phyloP scores from a whole-genome alignment of 2,113 vertebrate genomes.

The Turnix velox region DNA sequence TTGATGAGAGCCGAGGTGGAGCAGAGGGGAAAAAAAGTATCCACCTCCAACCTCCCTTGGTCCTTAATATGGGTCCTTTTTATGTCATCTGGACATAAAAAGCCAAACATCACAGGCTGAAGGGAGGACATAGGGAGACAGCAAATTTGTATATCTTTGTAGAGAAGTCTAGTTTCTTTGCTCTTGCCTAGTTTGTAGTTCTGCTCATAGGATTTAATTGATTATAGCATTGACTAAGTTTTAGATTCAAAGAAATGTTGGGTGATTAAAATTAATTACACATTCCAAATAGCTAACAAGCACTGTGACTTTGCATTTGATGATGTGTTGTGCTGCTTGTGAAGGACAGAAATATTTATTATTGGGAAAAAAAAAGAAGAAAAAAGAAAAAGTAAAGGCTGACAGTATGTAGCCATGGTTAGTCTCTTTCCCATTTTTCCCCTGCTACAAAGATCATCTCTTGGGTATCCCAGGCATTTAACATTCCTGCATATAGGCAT shows the following conservation, averaged over 20 bases:
- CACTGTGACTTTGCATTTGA: not conserved
- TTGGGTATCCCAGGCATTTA: not conserved
- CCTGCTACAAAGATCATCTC: not conserved
- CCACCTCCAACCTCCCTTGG: not conserved
- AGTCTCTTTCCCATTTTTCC: not conserved
- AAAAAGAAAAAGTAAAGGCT: not conserved
- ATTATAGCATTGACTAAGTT: not conserved
- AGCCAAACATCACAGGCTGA: not conserved
- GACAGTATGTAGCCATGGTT: not conserved
- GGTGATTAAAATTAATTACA: not conserved
- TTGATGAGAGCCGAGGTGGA: not conserved
- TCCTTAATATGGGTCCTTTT: not conserved
- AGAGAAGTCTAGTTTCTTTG: not conserved
- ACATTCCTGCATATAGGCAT: too few species aligned
- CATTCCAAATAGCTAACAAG: not conserved
- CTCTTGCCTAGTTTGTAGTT: not conserved
- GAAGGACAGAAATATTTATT: not conserved
- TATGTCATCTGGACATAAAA: not conserved
- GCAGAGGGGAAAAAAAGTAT: not conserved
- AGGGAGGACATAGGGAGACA: not conserved
- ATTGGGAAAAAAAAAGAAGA: not conserved
- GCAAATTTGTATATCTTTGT: not conserved
- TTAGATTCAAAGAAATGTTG: not conserved
- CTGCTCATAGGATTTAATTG: not conserved
- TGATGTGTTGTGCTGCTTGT: not conserved